These are phyloP conservation scores for Phalacrocorax brasilianus DNA, from an alignment of 2,113 vertebrate species.

Conservation along the genomic window DNA sequence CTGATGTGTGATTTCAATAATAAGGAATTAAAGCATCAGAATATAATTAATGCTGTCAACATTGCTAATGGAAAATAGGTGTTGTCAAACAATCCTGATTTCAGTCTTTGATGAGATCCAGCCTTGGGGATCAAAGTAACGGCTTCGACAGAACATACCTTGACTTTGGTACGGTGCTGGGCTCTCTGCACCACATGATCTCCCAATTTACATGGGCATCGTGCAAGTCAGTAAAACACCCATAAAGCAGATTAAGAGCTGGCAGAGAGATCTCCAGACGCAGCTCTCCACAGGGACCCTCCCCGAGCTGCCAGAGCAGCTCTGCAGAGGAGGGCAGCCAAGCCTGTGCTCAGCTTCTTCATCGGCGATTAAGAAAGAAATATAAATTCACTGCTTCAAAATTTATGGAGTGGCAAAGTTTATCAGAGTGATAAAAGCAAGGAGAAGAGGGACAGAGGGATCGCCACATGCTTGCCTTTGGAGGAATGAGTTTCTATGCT, in stretches of 20 bases:
- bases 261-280: not conserved
- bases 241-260: not conserved
- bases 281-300: not conserved
- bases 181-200: not conserved
- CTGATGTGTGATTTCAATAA: constrained; percentile 63
- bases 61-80: constrained; percentile 64
- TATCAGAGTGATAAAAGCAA: not conserved
- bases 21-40: constrained; percentile 61
- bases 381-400: not conserved
- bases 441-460: not conserved
- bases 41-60: constrained; percentile 63
- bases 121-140: constrained; percentile 47
- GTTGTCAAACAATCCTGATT: constrained; percentile 57
- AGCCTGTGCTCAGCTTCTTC: not conserved
- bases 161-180: not conserved
- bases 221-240: not conserved
- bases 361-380: not conserved
- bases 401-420: not conserved
- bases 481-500: rapidly evolving
- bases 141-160: not conserved
- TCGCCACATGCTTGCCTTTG: not conserved
- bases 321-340: not conserved
- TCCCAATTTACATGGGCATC: rapidly evolving
- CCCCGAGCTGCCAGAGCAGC: not conserved
- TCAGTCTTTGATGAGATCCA: constrained; percentile 52